Evolutionary conservation across 2,888 invertebrate genomes (phyloP).

Genomic region (Zaprionus bogoriensis): DNA sequence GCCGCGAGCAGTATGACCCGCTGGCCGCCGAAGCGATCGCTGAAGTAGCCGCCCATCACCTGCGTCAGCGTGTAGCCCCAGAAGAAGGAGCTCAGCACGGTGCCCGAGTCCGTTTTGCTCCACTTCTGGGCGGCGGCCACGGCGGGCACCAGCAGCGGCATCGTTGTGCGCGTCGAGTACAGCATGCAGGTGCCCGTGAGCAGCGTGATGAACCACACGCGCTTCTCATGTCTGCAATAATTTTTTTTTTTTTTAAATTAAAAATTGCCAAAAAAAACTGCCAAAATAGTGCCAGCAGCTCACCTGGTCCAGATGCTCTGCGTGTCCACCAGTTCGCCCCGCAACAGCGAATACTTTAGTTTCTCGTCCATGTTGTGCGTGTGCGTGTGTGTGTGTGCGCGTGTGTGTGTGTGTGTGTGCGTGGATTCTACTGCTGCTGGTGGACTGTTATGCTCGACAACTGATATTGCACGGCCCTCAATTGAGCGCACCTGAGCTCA

Average conservation of each 20-base stretch:
- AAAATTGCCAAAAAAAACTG: too few relatives aligned
- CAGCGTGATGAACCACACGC: conserved; percentile 85
- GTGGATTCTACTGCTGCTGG: conserved; percentile 3
- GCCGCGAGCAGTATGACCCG: conserved; percentile 86
- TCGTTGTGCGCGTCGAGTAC: conserved; percentile 87
- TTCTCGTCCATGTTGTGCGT: conserved; percentile 78
- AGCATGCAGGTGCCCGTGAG: conserved; percentile 86
- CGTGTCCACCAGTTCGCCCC: conserved; percentile 82
- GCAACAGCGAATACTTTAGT: conserved; percentile 81
- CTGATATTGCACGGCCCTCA: conserved; percentile 20
- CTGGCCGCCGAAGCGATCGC: conserved; percentile 87
- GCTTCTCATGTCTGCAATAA: conserved; percentile 83
- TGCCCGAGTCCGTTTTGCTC: conserved; percentile 88
- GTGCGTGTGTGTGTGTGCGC: conserved; percentile 1
- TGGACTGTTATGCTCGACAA: conserved; percentile 20
- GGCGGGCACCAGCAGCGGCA: conserved; percentile 86
- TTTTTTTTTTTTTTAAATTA: too few relatives aligned
- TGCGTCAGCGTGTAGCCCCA: conserved; percentile 89
- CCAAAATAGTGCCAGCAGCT: not conserved
- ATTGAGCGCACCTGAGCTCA: too few relatives aligned
- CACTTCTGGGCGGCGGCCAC: conserved; percentile 87
- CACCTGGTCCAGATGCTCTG: conserved; percentile 82
- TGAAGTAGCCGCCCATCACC: conserved; percentile 85
- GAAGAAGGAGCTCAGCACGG: conserved; percentile 88
- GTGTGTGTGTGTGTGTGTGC: too few relatives aligned